Evolutionary conservation across 1,140 invertebrate species (phyloP).

Genomic region (Phthorimaea operculella): DNA sequence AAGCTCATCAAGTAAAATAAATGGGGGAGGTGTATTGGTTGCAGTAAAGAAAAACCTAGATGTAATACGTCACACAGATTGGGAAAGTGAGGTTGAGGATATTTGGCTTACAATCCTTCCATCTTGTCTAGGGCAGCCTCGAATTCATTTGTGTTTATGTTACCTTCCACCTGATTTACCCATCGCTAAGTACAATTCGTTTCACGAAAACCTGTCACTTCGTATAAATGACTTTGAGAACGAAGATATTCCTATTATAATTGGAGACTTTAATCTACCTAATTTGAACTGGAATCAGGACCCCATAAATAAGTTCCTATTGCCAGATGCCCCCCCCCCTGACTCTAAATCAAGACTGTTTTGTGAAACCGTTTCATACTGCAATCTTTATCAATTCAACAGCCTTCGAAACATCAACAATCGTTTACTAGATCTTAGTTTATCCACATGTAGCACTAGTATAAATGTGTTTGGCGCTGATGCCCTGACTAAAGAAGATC

Average conservation of each 20-base stretch:
- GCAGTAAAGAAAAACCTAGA: conserved; percentile 5
- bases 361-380: neutral
- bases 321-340: neutral
- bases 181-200: neutral
- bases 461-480: neutral
- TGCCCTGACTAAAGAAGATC: neutral
- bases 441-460: neutral
- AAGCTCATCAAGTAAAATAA: neutral
- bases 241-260: neutral
- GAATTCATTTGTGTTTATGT: conserved; percentile 3
- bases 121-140: neutral
- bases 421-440: neutral
- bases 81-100: conserved; percentile 5
- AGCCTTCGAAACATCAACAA: neutral
- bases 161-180: conserved; percentile 1
- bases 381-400: conserved; percentile 2
- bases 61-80: neutral
- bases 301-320: neutral
- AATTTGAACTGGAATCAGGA: neutral
- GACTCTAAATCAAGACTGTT: neutral
- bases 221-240: neutral
- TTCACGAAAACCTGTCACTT: neutral
- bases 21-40: conserved; percentile 5
- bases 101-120: neutral
- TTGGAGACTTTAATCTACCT: conserved; percentile 2